Conservation (phyloP, 2,888 invertebrate species). For the Bellardia bayeri region DNA sequence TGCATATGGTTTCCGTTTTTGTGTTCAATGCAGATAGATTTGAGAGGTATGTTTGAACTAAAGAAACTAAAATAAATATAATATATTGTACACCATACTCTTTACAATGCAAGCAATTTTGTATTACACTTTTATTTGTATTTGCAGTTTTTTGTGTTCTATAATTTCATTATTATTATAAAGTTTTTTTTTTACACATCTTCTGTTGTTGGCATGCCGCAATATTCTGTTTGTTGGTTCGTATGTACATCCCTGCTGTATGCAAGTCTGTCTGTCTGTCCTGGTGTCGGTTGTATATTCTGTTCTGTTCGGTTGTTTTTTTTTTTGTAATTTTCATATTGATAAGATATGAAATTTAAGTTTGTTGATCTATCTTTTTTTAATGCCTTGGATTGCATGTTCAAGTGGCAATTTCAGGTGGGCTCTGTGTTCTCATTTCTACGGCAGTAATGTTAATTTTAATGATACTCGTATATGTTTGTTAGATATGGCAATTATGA, state of each 20-base stretch:
- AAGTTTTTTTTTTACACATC: slow-evolving; percentile 16
- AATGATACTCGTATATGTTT: slow-evolving; percentile 67
- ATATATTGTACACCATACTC: slow-evolving; percentile 29
- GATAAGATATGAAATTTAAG: slow-evolving; percentile 72
- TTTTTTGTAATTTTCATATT: slow-evolving; percentile 53
- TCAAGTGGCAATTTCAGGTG: slow-evolving; percentile 73
- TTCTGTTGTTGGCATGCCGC: slow-evolving; percentile 46
- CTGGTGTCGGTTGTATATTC: neutral
- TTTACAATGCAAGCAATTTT: slow-evolving; percentile 60
- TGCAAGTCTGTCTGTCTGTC: slow-evolving; percentile 5
- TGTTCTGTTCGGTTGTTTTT: slow-evolving; percentile 31
- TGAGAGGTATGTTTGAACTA: slow-evolving; percentile 17
- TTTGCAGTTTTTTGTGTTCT: slow-evolving; percentile 56
- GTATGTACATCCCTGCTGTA: too few species aligned
- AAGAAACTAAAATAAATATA: neutral
- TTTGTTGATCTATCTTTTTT: slow-evolving; percentile 71
- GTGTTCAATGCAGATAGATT: slow-evolving; percentile 58
- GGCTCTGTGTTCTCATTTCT: slow-evolving; percentile 69
- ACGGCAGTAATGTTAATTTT: slow-evolving; percentile 72
- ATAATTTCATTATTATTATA: slow-evolving; percentile 71
- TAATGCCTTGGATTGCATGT: slow-evolving; percentile 72
- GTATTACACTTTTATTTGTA: slow-evolving; percentile 65
- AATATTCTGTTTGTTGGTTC: slow-evolving; percentile 37
- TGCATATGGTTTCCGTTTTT: slow-evolving; percentile 73
- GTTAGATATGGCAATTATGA: slow-evolving; percentile 72